Conservation (phyloP, 2,888 invertebrate species). For the Cremastinae sp. region DNA sequence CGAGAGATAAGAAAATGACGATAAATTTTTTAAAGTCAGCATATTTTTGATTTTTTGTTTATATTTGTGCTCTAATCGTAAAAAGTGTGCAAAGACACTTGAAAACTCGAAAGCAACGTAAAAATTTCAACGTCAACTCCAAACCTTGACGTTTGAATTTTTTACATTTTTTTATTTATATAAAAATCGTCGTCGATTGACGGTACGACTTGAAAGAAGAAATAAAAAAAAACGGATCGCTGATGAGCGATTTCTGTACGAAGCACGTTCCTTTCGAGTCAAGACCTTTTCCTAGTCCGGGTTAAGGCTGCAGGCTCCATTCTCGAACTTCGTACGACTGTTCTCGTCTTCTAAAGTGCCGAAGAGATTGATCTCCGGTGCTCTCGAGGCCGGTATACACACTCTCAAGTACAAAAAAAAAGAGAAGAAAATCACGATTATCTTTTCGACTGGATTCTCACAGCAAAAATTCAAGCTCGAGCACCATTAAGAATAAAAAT, state of each 20-base stretch:
- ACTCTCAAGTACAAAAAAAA: slow-evolving; percentile 16
- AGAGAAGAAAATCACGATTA: slow-evolving; percentile 20
- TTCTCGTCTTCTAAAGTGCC: slow-evolving; percentile 33
- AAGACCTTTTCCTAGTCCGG: slow-evolving; percentile 53
- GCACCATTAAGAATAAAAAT: slow-evolving; percentile 16
- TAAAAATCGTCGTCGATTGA: slow-evolving; percentile 53
- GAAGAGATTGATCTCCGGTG: slow-evolving; percentile 50
- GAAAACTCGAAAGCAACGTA: no score
- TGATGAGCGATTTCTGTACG: slow-evolving; percentile 11
- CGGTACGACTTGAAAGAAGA: slow-evolving; percentile 27
- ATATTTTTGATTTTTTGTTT: no score
- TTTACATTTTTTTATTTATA: no score
- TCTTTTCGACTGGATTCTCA: no score
- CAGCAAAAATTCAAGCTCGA: neutral
- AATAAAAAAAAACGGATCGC: slow-evolving; percentile 50
- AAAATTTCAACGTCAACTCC: no score
- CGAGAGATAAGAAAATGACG: no score
- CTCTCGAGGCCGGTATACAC: slow-evolving; percentile 22
- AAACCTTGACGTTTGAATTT: no score
- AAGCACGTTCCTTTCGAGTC: slow-evolving; percentile 15
- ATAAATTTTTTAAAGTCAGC: no score
- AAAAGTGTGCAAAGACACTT: no score
- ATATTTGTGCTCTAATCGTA: no score
- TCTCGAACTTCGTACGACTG: slow-evolving; percentile 14
- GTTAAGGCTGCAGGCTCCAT: slow-evolving; percentile 61